These are phyloP conservation scores for Athrips mouffetella DNA, from an alignment of 2,888 invertebrate species.

Conservation along the genomic window DNA sequence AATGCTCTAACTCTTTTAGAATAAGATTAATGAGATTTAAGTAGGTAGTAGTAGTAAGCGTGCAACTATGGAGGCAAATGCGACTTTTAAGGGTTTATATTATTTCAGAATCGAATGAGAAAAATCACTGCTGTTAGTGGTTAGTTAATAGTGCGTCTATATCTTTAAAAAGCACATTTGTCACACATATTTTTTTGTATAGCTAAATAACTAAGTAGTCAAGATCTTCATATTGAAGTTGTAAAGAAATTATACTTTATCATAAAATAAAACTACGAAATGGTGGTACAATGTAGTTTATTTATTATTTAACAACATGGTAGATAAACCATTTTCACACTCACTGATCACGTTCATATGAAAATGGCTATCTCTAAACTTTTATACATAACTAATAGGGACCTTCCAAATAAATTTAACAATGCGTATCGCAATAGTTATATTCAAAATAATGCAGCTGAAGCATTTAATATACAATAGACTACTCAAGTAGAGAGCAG, in stretches of 20 bases:
- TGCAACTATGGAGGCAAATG: too few relatives aligned
- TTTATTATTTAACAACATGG: slow-evolving; percentile 81
- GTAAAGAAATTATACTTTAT: not conserved
- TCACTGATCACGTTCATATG: slow-evolving; percentile 55
- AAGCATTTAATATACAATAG: slow-evolving; percentile 48
- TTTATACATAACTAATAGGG: slow-evolving; percentile 75
- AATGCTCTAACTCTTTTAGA: slow-evolving; percentile 51
- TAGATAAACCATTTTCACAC: slow-evolving; percentile 74
- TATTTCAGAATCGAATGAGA: too few relatives aligned
- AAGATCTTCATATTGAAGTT: slow-evolving; percentile 3
- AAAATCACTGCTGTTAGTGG: too few relatives aligned
- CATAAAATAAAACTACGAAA: slow-evolving; percentile 57
- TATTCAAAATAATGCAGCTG: slow-evolving; percentile 48
- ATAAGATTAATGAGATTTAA: too few relatives aligned
- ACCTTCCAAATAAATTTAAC: slow-evolving; percentile 63
- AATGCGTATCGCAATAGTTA: slow-evolving; percentile 61
- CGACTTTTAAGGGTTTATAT: too few relatives aligned
- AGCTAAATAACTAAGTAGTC: not conserved
- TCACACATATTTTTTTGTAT: not conserved
- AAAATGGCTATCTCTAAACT: slow-evolving; percentile 77
- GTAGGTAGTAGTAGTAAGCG: too few relatives aligned
- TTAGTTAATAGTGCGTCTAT: too few relatives aligned
- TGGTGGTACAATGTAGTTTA: slow-evolving; percentile 85
- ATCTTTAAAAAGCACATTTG: too few relatives aligned
- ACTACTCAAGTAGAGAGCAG: slow-evolving; percentile 40